Evolutionary conservation across 2,888 invertebrate genomes (phyloP).

Genomic region (Temnothorax rugatulus): DNA sequence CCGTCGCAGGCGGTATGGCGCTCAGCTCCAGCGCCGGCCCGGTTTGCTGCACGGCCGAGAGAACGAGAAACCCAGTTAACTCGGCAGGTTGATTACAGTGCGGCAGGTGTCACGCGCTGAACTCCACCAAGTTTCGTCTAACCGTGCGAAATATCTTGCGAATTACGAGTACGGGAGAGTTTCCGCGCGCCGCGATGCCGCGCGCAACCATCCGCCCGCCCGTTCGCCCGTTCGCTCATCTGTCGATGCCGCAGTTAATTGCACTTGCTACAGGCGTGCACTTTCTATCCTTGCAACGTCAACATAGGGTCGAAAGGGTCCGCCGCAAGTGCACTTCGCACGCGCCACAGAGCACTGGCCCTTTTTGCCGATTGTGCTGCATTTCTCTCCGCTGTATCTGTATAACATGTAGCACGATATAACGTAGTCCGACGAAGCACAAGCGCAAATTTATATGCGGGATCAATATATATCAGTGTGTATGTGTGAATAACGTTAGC

Average conservation of each 20-base stretch:
- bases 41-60: slow-evolving; percentile 56
- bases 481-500: slow-evolving; percentile 3
- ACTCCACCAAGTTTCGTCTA: slow-evolving; percentile 74
- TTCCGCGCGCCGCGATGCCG: slow-evolving; percentile 56
- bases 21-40: slow-evolving; percentile 37
- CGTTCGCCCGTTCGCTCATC: slow-evolving; percentile 34
- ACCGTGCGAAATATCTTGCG: slow-evolving; percentile 75
- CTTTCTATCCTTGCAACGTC: slow-evolving; percentile 60
- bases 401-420: background rate
- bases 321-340: slow-evolving; percentile 51
- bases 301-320: slow-evolving; percentile 13
- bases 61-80: slow-evolving; percentile 76
- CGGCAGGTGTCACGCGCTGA: slow-evolving; percentile 77
- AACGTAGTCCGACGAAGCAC: background rate
- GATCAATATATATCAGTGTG: slow-evolving; percentile 19
- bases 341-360: slow-evolving; percentile 54
- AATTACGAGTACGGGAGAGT: slow-evolving; percentile 69
- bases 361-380: slow-evolving; percentile 40
- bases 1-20: slow-evolving; percentile 54
- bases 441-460: slow-evolving; percentile 7
- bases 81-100: slow-evolving; percentile 77
- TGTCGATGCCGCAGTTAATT: slow-evolving; percentile 71
- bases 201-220: slow-evolving; percentile 54
- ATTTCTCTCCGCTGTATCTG: background rate
- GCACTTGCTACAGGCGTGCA: slow-evolving; percentile 66